phyloP scores from a whole-genome alignment of 2,113 vertebrate genomes.

The Prietella phreatophila region DNA sequence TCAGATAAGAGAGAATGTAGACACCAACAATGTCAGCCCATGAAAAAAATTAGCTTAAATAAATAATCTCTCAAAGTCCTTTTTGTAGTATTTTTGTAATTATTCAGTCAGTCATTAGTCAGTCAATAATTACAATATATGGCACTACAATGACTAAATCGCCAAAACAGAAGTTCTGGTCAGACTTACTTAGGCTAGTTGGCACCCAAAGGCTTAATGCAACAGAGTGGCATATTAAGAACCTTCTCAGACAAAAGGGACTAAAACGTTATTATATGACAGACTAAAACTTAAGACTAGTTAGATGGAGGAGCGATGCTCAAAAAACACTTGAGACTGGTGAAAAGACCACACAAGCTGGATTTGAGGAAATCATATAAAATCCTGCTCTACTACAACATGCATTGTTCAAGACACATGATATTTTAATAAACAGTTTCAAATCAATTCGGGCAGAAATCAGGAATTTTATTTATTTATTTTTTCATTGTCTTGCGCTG shows the following conservation, averaged over 20 bases:
- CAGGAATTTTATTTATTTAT: background rate
- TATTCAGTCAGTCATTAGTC: background rate
- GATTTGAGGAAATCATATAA: background rate
- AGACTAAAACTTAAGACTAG: background rate
- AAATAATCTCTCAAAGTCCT: background rate
- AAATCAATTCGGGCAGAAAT: slow-evolving; percentile 2
- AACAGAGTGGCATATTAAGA: background rate
- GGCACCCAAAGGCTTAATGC: background rate
- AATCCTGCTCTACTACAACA: background rate
- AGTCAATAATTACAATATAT: background rate
- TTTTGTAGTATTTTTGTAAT: background rate
- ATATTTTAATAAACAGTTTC: background rate
- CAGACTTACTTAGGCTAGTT: background rate
- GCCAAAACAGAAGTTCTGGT: background rate
- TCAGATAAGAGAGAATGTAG: background rate
- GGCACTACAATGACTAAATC: background rate
- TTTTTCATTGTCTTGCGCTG: too few relatives aligned
- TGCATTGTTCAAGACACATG: background rate
- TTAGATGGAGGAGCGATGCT: background rate
- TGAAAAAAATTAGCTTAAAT: background rate
- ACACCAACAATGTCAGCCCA: slow-evolving; percentile 13
- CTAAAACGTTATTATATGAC: background rate
- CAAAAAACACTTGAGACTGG: background rate
- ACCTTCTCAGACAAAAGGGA: background rate
- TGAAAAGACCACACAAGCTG: background rate